Percentiles rank a stretch among this genome's conserved stretches.
Evolutionary conservation across 2,888 invertebrate genomes (phyloP).

Genomic region (Zygaena filipendulae): DNA sequence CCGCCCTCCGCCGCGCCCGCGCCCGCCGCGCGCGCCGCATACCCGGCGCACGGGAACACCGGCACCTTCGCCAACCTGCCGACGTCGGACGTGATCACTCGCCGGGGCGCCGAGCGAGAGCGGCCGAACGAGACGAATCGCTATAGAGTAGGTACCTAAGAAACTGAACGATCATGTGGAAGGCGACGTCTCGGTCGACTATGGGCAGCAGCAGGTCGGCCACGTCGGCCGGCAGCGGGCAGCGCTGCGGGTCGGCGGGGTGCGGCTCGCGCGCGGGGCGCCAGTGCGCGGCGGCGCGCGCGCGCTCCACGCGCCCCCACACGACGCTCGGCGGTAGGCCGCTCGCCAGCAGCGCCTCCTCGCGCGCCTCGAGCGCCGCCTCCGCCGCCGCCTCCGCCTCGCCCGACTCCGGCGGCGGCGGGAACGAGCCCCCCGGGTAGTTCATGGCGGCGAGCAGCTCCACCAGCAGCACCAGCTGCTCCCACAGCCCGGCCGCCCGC

Average conservation of each 20-base stretch:
- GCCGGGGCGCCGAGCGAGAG: constrained; percentile 14
- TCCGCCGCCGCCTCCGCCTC: constrained; percentile 15
- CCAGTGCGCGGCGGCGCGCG: constrained; percentile 79
- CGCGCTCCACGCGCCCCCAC: constrained; percentile 80
- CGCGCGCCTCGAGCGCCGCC: constrained; percentile 16
- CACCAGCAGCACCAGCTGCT: constrained; percentile 78
- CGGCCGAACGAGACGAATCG: no score
- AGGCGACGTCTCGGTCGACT: constrained; percentile 63
- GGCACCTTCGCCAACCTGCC: constrained; percentile 19
- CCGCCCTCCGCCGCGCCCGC: constrained; percentile 18
- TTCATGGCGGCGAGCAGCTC: constrained; percentile 76
- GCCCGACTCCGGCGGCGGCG: constrained; percentile 19
- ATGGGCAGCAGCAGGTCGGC: constrained; percentile 78
- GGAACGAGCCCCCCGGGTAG: constrained; percentile 39
- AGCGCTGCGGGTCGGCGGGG: constrained; percentile 73
- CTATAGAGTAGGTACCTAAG: constrained; percentile 2
- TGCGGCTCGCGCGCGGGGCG: constrained; percentile 69
- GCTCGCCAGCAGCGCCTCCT: constrained; percentile 39
- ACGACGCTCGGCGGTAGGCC: constrained; percentile 77
- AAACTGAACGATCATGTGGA: constrained; percentile 69
- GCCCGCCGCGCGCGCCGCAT: constrained; percentile 15
- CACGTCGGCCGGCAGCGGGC: constrained; percentile 73
- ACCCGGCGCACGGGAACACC: constrained; percentile 19
- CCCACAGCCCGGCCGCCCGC: constrained; percentile 79
- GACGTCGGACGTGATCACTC: constrained; percentile 21